Conservation (phyloP, 2,797 vertebrate genomes). For the Nyctibius grandis region DNA sequence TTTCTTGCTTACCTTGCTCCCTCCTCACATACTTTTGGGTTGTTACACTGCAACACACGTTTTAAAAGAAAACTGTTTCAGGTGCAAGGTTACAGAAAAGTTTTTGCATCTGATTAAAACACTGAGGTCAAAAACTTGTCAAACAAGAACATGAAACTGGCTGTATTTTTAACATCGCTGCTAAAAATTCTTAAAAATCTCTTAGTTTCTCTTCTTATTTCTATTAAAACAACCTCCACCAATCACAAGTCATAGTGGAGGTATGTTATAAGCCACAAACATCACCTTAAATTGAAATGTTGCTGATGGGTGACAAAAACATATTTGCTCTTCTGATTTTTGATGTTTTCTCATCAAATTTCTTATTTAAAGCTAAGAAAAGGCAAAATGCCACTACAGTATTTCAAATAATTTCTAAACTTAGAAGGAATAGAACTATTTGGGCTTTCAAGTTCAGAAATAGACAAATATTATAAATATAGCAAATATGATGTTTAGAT, state of each 20-base stretch:
- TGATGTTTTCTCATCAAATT: neutral
- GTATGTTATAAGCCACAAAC: neutral
- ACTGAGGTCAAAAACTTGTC: neutral
- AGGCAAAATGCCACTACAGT: neutral
- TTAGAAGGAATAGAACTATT: neutral
- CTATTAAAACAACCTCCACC: neutral
- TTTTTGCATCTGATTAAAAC: slow-evolving; percentile 1
- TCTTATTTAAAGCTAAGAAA: neutral
- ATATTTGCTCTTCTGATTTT: slow-evolving; percentile 28
- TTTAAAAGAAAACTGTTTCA: neutral
- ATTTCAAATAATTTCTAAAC: neutral
- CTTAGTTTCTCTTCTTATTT: slow-evolving; percentile 17
- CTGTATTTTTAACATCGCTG: slow-evolving; percentile 39
- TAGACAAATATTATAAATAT: neutral
- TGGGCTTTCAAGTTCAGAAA: neutral
- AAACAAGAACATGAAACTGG: neutral
- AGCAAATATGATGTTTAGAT: neutral
- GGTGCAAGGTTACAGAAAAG: neutral
- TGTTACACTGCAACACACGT: neutral
- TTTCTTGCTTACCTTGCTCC: neutral
- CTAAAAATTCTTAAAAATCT: too few species aligned
- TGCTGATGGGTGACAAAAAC: neutral
- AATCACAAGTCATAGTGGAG: neutral
- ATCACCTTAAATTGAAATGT: slow-evolving; percentile 22
- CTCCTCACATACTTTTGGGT: neutral